Percentiles rank a stretch among this genome's conserved stretches.
Evolutionary conservation across 1,140 invertebrate species (phyloP).

Genomic region (Magallana gigas): DNA sequence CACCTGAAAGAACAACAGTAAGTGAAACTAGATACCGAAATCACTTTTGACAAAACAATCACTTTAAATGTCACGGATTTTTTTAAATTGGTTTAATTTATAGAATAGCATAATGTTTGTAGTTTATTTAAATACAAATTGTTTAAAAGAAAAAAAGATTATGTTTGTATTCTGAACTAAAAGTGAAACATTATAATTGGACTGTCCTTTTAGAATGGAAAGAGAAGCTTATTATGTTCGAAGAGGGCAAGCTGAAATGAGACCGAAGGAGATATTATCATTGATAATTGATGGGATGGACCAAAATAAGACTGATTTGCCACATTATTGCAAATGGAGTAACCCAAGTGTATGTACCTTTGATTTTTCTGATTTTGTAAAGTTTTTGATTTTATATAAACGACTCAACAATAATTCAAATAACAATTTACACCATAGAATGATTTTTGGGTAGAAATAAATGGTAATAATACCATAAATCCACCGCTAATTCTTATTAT

Average conservation of each 20-base stretch:
- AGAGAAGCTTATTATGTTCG: slow-evolving; percentile 47
- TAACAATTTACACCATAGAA: too few species aligned
- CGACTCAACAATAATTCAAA: too few species aligned
- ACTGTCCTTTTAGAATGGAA: slow-evolving; percentile 5
- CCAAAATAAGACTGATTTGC: slow-evolving; percentile 40
- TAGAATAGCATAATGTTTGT: neutral
- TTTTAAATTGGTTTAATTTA: neutral
- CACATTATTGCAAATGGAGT: slow-evolving; percentile 32
- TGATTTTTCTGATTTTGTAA: neutral
- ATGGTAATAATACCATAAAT: too few species aligned
- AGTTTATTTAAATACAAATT: neutral
- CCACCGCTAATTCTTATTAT: too few species aligned
- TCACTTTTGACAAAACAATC: neutral
- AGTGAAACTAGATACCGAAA: neutral
- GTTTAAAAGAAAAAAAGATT: neutral
- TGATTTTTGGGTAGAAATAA: too few species aligned
- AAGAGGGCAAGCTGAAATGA: slow-evolving; percentile 42
- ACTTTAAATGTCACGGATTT: neutral
- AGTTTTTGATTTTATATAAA: neutral
- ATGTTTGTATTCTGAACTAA: neutral
- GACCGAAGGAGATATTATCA: slow-evolving; percentile 35
- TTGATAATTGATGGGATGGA: slow-evolving; percentile 47
- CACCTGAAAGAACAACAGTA: slow-evolving; percentile 34
- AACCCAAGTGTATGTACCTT: slow-evolving; percentile 24
- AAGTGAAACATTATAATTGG: neutral